phyloP scores from a whole-genome alignment of 92 coral and sea anemone genomes.

The Heliopora coerulea region DNA sequence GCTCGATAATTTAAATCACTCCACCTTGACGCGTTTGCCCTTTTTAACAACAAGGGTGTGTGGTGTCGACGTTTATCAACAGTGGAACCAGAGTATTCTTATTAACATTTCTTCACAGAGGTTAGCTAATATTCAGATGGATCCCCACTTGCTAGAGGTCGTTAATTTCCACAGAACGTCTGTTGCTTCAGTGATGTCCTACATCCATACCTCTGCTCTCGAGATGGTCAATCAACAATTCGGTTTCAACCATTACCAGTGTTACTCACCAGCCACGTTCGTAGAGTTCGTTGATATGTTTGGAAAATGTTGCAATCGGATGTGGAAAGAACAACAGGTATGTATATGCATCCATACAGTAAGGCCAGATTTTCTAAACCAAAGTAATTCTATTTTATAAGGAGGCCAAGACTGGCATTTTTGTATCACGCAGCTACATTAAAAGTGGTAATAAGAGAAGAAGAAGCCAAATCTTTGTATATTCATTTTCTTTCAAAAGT shows the following conservation, averaged over 20 bases:
- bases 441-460: no score
- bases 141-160: constrained; percentile 55
- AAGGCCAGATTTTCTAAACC: no score
- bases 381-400: no score
- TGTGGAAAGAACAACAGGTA: constrained; percentile 84
- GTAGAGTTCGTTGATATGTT: constrained; percentile 83
- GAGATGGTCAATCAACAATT: constrained; percentile 62
- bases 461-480: no score
- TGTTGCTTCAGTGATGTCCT: constrained; percentile 85
- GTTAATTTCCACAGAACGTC: constrained; percentile 60
- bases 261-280: constrained; percentile 81
- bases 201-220: constrained; percentile 77
- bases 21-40: constrained; percentile 68
- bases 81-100: constrained; percentile 88
- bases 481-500: no score
- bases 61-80: constrained; percentile 77
- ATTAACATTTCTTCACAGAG: constrained; percentile 58
- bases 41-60: constrained; percentile 75
- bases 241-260: constrained; percentile 63
- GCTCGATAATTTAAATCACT: constrained; percentile 26
- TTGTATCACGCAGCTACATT: no score
- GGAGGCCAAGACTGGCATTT: no score
- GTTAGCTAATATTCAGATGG: constrained; percentile 36
- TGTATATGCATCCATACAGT: no score
- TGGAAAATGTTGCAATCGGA: constrained; percentile 62